phyloP scores from a whole-genome alignment of 2,797 vertebrate species.

The Coreius guichenoti region DNA sequence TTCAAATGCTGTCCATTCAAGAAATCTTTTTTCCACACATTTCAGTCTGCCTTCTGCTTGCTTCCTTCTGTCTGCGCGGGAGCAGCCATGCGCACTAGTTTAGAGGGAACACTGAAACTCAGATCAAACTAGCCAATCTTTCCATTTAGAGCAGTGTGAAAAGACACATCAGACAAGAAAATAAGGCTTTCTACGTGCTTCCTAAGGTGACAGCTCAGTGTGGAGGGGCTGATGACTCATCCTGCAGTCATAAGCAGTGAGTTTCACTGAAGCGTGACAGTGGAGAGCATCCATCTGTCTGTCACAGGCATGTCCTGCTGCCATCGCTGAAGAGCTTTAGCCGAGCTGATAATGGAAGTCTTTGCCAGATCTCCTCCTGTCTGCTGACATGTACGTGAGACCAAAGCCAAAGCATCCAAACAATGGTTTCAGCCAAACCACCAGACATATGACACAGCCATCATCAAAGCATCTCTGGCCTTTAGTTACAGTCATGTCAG shows the following conservation, averaged over 20 bases:
- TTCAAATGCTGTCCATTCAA: background rate
- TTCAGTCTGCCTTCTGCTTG: background rate
- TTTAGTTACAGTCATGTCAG: conserved; percentile 64
- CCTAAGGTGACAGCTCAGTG: conserved; percentile 20
- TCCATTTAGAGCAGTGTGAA: conserved; percentile 4
- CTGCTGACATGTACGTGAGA: conserved; percentile 68
- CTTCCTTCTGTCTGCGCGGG: background rate
- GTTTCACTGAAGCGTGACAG: conserved; percentile 51
- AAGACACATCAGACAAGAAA: background rate
- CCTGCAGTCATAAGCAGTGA: conserved; percentile 53
- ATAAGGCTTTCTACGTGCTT: conserved; percentile 6
- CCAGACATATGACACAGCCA: conserved; percentile 67
- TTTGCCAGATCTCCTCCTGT: conserved; percentile 53
- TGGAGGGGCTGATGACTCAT: conserved; percentile 58
- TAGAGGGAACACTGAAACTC: conserved; percentile 5
- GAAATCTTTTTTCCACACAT: background rate
- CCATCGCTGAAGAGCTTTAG: conserved; percentile 56
- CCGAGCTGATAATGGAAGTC: conserved; percentile 62
- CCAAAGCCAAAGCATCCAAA: conserved; percentile 68
- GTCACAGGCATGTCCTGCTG: conserved; percentile 55
- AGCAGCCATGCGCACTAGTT: background rate
- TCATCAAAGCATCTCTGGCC: conserved; percentile 66
- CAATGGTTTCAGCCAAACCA: conserved; percentile 64
- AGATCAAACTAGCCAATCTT: conserved; percentile 16
- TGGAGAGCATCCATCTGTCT: conserved; percentile 64